Conservation (phyloP, 64 coral and sea anemone species). For the Pocillopora verrucosa region DNA sequence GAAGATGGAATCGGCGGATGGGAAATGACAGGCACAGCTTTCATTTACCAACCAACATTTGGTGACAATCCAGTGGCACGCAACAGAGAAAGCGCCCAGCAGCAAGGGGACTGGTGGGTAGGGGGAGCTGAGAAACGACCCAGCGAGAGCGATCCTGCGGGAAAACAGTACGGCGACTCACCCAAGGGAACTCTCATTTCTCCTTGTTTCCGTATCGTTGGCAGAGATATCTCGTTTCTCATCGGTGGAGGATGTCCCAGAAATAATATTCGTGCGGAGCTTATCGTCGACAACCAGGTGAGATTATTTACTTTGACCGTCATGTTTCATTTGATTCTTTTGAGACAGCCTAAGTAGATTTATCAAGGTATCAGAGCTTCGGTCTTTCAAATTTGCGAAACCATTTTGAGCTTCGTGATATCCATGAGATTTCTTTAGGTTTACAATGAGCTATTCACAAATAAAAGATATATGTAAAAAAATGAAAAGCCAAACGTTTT, state of each 20-base stretch:
- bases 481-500: too few species aligned
- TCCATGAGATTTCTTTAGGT: too few species aligned
- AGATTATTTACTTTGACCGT: too few species aligned
- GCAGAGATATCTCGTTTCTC: conserved; percentile 42
- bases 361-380: too few species aligned
- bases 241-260: conserved; percentile 54
- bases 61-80: not conserved
- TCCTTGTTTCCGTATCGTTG: conserved; percentile 21
- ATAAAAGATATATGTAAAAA: too few species aligned
- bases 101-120: not conserved
- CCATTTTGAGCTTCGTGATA: too few species aligned
- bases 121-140: not conserved
- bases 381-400: too few species aligned
- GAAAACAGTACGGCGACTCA: too few species aligned
- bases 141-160: not conserved
- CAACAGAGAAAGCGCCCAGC: not conserved
- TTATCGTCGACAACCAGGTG: conserved; percentile 13
- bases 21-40: not conserved
- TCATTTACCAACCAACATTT: not conserved
- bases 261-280: not conserved
- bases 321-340: too few species aligned
- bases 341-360: too few species aligned
- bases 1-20: not conserved
- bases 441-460: too few species aligned
- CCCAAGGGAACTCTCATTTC: conserved; percentile 46